Base-by-base conservation (phyloP, 2,797 vertebrate genomes). In the Nothura maculosa region DNA sequence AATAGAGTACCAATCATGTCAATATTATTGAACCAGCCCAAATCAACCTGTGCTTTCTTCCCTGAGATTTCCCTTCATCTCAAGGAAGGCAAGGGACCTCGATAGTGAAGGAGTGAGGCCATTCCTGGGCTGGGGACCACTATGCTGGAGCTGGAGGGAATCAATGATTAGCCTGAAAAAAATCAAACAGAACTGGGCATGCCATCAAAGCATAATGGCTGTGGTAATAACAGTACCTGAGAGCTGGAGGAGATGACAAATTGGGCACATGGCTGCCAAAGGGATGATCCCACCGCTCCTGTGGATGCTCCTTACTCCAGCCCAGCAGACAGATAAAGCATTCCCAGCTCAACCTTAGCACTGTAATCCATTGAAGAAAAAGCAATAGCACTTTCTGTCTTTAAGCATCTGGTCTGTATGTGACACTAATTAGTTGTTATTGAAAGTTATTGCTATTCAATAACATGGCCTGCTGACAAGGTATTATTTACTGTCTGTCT, bases 341-440 rank as follows among this genome's bases (percentile, higher is more conserved):
- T 11, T 36, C 48, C 34, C 34, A 30, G 54, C 52, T 85, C 0
- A 0, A 66, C 63, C 76, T 81, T 67, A 63, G 57, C 0, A 0
- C 87, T 54, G 57, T 61, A 76, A 28, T 83, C 47, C 9, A 4
- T 60, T 52, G 55, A 66, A 55, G 43, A 57, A 74, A 82, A 58
- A 90, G 47, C 72, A 67, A 32, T 42, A 74, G 70, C 63, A 79
- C 43, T 94, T 93, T 42, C 34, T 80, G 14, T 88, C 64, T 82
- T 77, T 48, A 90, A 92, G 73, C 74, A 38, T 70, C 80, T 93
- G 87, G 25, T 91, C 81, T 87, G 57, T 67, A 50, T 86, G 77
- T 89, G 90, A 81, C 89, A 61, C 79, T 93, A 93, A 94, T 90
- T 92, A 85, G 66, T 92, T 93, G 85, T 89, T 87, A 93, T 6